Percentiles rank a stretch among this genome's conserved stretches.
Conservation (phyloP, 2,797 vertebrate species). For the Gadopsis marmoratus region DNA sequence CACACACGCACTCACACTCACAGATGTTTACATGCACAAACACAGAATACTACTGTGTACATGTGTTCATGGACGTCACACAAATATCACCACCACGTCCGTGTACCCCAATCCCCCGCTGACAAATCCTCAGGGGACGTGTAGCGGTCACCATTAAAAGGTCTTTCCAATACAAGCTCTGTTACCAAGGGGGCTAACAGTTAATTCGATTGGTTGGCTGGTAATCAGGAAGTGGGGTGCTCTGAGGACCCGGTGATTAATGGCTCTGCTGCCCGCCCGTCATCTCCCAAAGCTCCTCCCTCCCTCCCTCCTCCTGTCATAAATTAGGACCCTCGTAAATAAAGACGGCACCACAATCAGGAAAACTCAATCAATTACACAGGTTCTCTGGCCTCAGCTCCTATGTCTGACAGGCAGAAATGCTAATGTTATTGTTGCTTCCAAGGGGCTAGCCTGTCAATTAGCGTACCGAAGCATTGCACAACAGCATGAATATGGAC, state of each 20-base stretch:
- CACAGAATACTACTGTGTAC: constrained; percentile 26
- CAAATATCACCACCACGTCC: constrained; percentile 71
- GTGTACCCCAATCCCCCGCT: constrained; percentile 78
- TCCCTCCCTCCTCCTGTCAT: constrained; percentile 88
- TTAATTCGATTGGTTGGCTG: constrained; percentile 98
- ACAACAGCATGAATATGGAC: constrained; percentile 81
- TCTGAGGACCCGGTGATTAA: constrained; percentile 93
- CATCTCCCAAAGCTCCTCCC: constrained; percentile 93
- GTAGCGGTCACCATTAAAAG: constrained; percentile 97
- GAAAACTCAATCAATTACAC: constrained; percentile 96
- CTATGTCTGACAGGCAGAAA: constrained; percentile 86
- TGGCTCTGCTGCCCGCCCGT: constrained; percentile 90
- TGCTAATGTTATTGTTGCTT: constrained; percentile 90
- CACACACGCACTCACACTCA: neutral
- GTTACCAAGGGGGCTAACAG: constrained; percentile 92
- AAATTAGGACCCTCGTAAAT: constrained; percentile 99
- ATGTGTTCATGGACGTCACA: constrained; percentile 48
- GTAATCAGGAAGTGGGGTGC: constrained; percentile 91
- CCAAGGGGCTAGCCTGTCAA: constrained; percentile 88
- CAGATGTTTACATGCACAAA: constrained; percentile 41
- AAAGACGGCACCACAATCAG: constrained; percentile 96
- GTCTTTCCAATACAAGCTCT: constrained; percentile 95
- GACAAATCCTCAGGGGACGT: constrained; percentile 87
- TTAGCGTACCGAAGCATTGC: constrained; percentile 74
- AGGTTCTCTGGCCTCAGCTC: constrained; percentile 87